Base-by-base conservation (phyloP, 35 echinoderm and acorn worm genomes). In the Patiria miniata region DNA sequence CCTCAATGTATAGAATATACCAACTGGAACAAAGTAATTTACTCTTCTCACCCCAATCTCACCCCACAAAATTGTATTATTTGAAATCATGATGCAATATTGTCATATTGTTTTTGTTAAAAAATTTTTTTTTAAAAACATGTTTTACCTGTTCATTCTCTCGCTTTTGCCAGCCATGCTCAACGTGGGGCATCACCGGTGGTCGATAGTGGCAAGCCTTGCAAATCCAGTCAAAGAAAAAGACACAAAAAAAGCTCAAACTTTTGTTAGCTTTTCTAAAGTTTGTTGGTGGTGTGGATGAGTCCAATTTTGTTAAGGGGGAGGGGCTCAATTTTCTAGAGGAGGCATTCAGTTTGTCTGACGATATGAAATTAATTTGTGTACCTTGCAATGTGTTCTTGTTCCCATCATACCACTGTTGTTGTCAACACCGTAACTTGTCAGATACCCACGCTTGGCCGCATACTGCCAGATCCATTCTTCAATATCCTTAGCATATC, bases 381-480 rank as follows among this genome's bases (percentile, higher is more conserved):
- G 44, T 90, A 98, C 95, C 79, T 98, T 98, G 69, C 95, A 98
- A 22, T 91, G 83, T 14, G 95, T 98, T 78, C 92, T 92, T 0
- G 92, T 91, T 30, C 95, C 95, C 95, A 97, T 97, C 92, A 98
- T 91, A 18, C 92, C 92, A 60, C 92, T 98, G 39, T 73, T 78
- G 40, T 98, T 98, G 39, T 94, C 92, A 1, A 91, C 61, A 26
- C 95, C 95, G 91, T 94, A 98, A 51, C 92, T 94, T 14, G 95
- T 98, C 36, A 98, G 37, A 50, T 98, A 98, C 16, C 95, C 95
- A 59, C 95, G 88, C 15, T 61, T 19, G 55, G 78, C 77, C 0
- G 95, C 95, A 98, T 98, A 98, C 59, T 98, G 83, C 95, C 95
- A 98, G 19, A 92, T 87, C 95, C 95, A 98, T 68, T 98, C 95